A percentile compares a stretch with the other conserved stretches of the same genome.
phyloP scores from a whole-genome alignment of 2,797 vertebrate genomes.

The Spinibarbus caldwelli region DNA sequence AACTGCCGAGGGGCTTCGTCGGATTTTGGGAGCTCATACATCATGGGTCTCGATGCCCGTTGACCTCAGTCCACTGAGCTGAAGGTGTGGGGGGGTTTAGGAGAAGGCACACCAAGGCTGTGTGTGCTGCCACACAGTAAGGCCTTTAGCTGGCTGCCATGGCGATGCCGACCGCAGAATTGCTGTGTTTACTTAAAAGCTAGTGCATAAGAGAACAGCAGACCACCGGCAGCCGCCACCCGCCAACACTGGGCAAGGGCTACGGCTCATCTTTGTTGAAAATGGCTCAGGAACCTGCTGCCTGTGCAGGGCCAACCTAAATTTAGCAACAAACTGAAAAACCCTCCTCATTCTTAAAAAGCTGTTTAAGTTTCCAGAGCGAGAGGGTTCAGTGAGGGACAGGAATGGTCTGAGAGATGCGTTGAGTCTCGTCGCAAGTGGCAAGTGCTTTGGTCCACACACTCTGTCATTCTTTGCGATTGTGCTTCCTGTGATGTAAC shows the following conservation, averaged over 20 bases:
- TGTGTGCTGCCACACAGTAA: constrained; percentile 81
- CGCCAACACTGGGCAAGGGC: constrained; percentile 73
- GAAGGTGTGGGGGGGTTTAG: constrained; percentile 66
- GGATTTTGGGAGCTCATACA: constrained; percentile 71
- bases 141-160: constrained; percentile 81
- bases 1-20: constrained; percentile 36
- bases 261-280: constrained; percentile 85
- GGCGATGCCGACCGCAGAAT: constrained; percentile 84
- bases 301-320: constrained; percentile 75
- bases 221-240: constrained; percentile 83
- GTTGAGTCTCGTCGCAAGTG: constrained; percentile 11
- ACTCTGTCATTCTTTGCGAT: not conserved
- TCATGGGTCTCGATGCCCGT: constrained; percentile 74
- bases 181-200: constrained; percentile 83
- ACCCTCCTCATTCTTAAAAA: constrained; percentile 82
- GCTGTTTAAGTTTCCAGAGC: constrained; percentile 78
- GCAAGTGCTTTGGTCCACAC: too few species aligned
- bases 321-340: constrained; percentile 84
- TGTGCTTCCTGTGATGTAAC: constrained; percentile 32
- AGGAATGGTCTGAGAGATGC: constrained; percentile 62
- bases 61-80: constrained; percentile 73
- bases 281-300: constrained; percentile 77
- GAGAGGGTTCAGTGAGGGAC: constrained; percentile 72
- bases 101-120: constrained; percentile 81
- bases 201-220: constrained; percentile 83